Evolutionary conservation across 2,888 invertebrate species (phyloP), one percentile per base, ranked within the genome.

Genomic region (Ophioninae sp.): DNA sequence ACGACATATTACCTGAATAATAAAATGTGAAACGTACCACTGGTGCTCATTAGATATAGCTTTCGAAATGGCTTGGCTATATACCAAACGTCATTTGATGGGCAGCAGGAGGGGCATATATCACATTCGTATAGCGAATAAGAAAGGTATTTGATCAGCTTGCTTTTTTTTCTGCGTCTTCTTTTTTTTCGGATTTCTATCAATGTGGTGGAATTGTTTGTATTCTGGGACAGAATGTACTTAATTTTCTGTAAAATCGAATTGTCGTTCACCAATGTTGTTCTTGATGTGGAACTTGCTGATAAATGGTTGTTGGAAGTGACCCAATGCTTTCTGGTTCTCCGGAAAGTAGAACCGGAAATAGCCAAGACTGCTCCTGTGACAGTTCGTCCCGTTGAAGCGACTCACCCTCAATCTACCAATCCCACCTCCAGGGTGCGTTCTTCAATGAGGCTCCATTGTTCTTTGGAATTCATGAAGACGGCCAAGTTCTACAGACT

Each of bases 391-490:
- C 50, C 6, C 50, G 17, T 17, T 3, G 10, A 50, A 50, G 1
- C 50, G 50, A 50, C 72, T 62, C 17, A 10, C 50, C 13, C 50
- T 50, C 13, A 6, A 50, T 50, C 50, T 70, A 30, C 77, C 44
- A 77, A 65, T 59, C 73, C 73, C 30, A 67, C 50, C 69, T 17
- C 6, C 13, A 23, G 7, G 44, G 44, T 37, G 73, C 13, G 44
- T 70, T 70, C 41, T 23, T 37, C 62, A 64, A 72, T 75, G 65
- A 23, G 75, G 17, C 3, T 41, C 30, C 41, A 72, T 67, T 73
- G 69, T 83, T 72, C 75, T 72, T 64, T 62, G 56, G 74, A 80
- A 70, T 78, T 85, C 80, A 79, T 84, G 79, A 85, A 82, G 79
- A 73, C 77, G 78, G 61, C 7, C 44, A 80, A 82, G 82, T 50